These are phyloP conservation scores for Hyles euphorbiae DNA, from an alignment of 1,140 invertebrate genomes.

Conservation along the genomic window DNA sequence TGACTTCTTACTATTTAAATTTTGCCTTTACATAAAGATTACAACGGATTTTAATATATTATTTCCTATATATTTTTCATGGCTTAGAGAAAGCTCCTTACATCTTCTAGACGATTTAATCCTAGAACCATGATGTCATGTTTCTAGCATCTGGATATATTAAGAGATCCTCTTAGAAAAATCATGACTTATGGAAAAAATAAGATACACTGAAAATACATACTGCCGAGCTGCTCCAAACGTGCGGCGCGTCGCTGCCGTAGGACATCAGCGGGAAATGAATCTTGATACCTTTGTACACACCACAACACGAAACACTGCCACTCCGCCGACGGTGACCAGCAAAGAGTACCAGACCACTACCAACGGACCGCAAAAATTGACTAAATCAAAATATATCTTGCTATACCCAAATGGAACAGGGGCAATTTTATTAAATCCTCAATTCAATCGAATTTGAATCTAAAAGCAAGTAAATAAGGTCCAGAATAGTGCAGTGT, in stretches of 20 bases:
- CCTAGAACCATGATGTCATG: no score
- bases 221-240: slow-evolving; percentile 66
- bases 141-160: no score
- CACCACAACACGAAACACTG: slow-evolving; percentile 34
- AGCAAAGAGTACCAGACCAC: slow-evolving; percentile 19
- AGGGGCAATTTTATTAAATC: slow-evolving; percentile 48
- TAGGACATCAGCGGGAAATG: slow-evolving; percentile 74
- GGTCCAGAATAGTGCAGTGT: slow-evolving; percentile 13
- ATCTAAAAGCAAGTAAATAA: not conserved
- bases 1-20: no score
- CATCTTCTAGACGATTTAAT: no score
- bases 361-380: slow-evolving; percentile 14
- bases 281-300: slow-evolving; percentile 63
- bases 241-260: slow-evolving; percentile 69
- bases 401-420: slow-evolving; percentile 35
- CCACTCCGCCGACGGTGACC: slow-evolving; percentile 6
- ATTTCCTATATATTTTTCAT: no score
- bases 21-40: no score
- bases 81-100: no score
- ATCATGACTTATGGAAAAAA: not conserved
- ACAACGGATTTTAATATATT: no score
- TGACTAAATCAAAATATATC: slow-evolving; percentile 62
- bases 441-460: slow-evolving; percentile 11
- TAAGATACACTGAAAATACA: slow-evolving; percentile 10
- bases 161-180: no score